Percentiles rank a stretch among this genome's conserved stretches.
These are phyloP conservation scores for Diplogasteroides magnus DNA, from an alignment of 1,140 invertebrate species.

Conservation along the genomic window DNA sequence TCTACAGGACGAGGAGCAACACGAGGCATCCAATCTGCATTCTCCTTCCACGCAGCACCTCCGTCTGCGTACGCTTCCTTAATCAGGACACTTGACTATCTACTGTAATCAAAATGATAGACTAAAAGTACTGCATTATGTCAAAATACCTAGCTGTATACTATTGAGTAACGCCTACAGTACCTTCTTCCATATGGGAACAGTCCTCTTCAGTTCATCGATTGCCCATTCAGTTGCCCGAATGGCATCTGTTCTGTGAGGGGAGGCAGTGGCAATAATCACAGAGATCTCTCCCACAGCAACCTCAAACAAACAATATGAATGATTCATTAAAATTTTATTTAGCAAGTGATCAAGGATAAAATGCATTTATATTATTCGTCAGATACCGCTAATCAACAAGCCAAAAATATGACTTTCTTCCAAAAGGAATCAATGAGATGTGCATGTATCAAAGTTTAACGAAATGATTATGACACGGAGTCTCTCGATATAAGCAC, in stretches of 20 bases:
- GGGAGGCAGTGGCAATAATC: slow-evolving; percentile 79
- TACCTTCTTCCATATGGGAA: slow-evolving; percentile 93
- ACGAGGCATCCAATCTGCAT: slow-evolving; percentile 2
- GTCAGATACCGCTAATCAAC: too few relatives aligned
- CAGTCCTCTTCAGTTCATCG: slow-evolving; percentile 74
- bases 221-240: slow-evolving; percentile 77
- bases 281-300: slow-evolving; percentile 81
- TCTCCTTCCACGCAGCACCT: slow-evolving; percentile 16
- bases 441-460: too few relatives aligned
- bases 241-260: slow-evolving; percentile 75
- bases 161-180: not conserved
- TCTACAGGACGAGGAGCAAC: too few relatives aligned
- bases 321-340: not conserved
- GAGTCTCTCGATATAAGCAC: too few relatives aligned
- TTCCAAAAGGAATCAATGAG: too few relatives aligned
- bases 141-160: not conserved
- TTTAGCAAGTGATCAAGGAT: too few relatives aligned
- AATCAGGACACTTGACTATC: slow-evolving; percentile 2
- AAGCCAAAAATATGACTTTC: too few relatives aligned
- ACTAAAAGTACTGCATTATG: not conserved
- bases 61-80: slow-evolving; percentile 15
- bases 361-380: too few relatives aligned
- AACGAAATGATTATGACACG: too few relatives aligned
- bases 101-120: not conserved
- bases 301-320: slow-evolving; percentile 66